Base-by-base conservation (phyloP, 2,888 invertebrate species). In the Octodonta nipae region DNA sequence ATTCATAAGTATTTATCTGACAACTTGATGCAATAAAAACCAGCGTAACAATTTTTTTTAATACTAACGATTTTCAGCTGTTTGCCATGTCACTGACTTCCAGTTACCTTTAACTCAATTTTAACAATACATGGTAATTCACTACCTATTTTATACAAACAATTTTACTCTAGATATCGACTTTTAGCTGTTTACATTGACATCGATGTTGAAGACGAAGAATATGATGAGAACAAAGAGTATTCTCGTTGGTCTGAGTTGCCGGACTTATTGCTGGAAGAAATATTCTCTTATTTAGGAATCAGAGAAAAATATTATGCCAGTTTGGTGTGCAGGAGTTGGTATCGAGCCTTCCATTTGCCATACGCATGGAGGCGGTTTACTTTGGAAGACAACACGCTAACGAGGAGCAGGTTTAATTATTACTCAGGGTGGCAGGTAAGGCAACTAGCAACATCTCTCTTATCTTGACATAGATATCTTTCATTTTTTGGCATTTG, bases 391-490 rank as follows among this genome's bases (percentile, higher is more conserved):
- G 85, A 85, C 52, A 67, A 67, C 2, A 79, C 82, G 0, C 63
- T 86, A 13, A 83, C 83, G 0, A 68, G 81, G 34, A 66, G 77
- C 13, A 75, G 78, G 52, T 84, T 75, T 54, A 84, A 84, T 51
- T 79, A 83, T 47, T 84, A 82, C 55, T 76, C 78, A 30, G 85
- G 85, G 11, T 85, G 83, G 77, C 80, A 79, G 63, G 71, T 70
- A 52, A 42, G 32, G n/a, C n/a, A n/a, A n/a, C n/a, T n/a, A n/a
- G n/a, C n/a, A n/a, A n/a, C n/a, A n/a, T n/a, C n/a, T n/a, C n/a
- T n/a, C n/a, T n/a, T n/a, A n/a, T n/a, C n/a, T n/a, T n/a, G n/a
- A n/a, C n/a, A n/a, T n/a, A n/a, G n/a, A n/a, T n/a, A n/a, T n/a
- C n/a, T n/a, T n/a, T n/a, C n/a, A n/a, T n/a, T n/a, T n/a, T n/a